Conservation (phyloP, 2,113 vertebrate species). For the rat (Rattus norvegicus) region GRCr8 NC_086019.1:236979001-236979500, state of each 20-base stretch:
- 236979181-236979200: neutral
- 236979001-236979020: constrained; percentile 16
- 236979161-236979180: constrained; percentile 47
- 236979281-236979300: neutral
- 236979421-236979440: neutral
- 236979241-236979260: constrained; percentile 24
- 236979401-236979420: constrained; percentile 23
- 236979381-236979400: constrained; percentile 39
- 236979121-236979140: constrained; percentile 48
- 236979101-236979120: constrained; percentile 11
- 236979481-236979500: constrained; percentile 16
- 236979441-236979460: constrained; percentile 22
- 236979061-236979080: constrained; percentile 60
- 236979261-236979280: constrained; percentile 51
- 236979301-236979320: neutral
- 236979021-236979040: constrained; percentile 45
- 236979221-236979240: neutral
- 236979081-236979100: constrained; percentile 40
- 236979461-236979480: constrained; percentile 54
- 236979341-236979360: constrained; percentile 26
- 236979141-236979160: constrained; percentile 40
- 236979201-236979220: constrained; percentile 52
- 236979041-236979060: constrained; percentile 30
- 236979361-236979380: neutral
- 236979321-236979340: constrained; percentile 1